Evolutionary conservation across 1,140 invertebrate species (phyloP).

Genomic region (Zaprionus ornatus): DNA sequence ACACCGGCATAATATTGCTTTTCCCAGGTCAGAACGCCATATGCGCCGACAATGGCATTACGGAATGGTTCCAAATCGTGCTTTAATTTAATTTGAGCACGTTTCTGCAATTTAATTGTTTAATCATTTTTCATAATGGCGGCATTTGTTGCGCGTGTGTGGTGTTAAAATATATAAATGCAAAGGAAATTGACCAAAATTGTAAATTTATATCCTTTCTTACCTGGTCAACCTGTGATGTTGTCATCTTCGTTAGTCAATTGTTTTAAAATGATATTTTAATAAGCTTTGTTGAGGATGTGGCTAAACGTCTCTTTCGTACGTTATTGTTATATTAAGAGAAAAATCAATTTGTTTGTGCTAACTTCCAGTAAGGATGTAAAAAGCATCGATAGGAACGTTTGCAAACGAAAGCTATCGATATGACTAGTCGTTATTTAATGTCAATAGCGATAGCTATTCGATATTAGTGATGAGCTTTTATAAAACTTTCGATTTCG

Average conservation of each 20-base stretch:
- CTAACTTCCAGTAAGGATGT: slow-evolving; percentile 40
- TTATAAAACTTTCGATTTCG: background rate
- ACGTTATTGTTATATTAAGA: slow-evolving; percentile 35
- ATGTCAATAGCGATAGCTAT: background rate
- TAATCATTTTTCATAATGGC: slow-evolving; percentile 29
- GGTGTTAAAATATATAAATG: slow-evolving; percentile 36
- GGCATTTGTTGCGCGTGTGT: slow-evolving; percentile 21
- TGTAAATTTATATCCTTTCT: slow-evolving; percentile 2
- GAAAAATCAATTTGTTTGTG: slow-evolving; percentile 62
- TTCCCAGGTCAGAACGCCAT: slow-evolving; percentile 93
- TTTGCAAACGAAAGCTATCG: slow-evolving; percentile 23
- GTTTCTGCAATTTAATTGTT: slow-evolving; percentile 85
- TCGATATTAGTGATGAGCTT: background rate
- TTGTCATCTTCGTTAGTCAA: slow-evolving; percentile 54
- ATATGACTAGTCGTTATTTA: background rate
- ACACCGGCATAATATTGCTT: slow-evolving; percentile 91
- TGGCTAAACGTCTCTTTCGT: background rate
- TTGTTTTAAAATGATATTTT: slow-evolving; percentile 7
- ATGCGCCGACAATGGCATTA: slow-evolving; percentile 89
- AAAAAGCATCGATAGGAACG: slow-evolving; percentile 38
- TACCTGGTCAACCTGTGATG: slow-evolving; percentile 72
- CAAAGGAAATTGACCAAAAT: background rate
- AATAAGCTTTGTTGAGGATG: background rate
- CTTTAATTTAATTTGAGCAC: slow-evolving; percentile 89
- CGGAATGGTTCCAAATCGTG: slow-evolving; percentile 92